Base-by-base conservation (phyloP, 2,113 vertebrate genomes). In the Cettia cetti region DNA sequence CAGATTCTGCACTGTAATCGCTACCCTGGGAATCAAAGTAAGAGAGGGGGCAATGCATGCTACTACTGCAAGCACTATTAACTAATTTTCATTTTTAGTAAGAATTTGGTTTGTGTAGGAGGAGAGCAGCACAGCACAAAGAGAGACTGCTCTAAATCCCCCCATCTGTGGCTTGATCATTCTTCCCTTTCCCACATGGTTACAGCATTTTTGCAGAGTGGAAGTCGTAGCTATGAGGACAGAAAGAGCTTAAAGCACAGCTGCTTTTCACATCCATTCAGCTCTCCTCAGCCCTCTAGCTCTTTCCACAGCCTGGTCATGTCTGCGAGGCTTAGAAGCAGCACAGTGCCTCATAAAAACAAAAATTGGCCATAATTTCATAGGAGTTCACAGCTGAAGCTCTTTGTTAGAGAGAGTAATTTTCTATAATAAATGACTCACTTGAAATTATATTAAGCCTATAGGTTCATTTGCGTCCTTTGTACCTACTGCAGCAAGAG, bases 201-300 rank as follows among this genome's bases (percentile, higher is more conserved):
- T 94, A 94, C 91, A 87, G 86, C 94, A 96, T 95, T 96, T 95
- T 92, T 96, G 90, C 95, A 85, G 90, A 78, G 92, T 92, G 81
- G 85, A 93, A 95, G 92, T 93, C 65, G 92, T 92, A 95, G 95
- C 94, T 95, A 97, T 92, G 94, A 96, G 87, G 91, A 95, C 94
- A 93, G 77, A 88, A 91, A 89, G 87, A 89, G 93, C 91, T 86
- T 88, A 91, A 91, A 85, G 95, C 93, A 92, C 95, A 95, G 93
- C 94, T 97, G 92, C 77, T 97, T 97, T 96, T 91, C 88, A 94
- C 86, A 95, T 96, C 77, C 80, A 91, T 95, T 92, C 94, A 90
- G 72, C 80, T 65, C 86, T 72, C 81, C 79, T 75, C 94, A 82
- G 78, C 94, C 77, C 93, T 95, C 77, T 27, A 77, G 84, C 87